A percentile compares a stretch with the other conserved stretches of the same genome.
phyloP scores from a whole-genome alignment of 2,797 vertebrate species.

The Acanthurus tractus region DNA sequence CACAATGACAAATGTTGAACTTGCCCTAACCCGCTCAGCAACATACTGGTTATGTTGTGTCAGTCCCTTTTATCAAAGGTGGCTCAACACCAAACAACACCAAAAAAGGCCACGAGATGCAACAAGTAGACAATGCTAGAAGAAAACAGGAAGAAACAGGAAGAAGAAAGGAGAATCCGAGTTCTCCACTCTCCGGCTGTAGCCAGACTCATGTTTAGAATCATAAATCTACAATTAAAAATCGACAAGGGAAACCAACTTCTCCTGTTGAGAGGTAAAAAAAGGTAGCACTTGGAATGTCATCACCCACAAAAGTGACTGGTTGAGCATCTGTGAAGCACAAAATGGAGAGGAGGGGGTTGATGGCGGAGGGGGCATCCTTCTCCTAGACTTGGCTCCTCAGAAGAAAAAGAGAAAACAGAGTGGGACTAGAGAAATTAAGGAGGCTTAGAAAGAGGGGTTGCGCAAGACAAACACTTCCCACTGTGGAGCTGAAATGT shows the following conservation, averaged over 20 bases:
- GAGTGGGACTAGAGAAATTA: slow-evolving; percentile 43
- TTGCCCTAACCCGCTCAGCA: slow-evolving; percentile 61
- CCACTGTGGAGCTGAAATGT: slow-evolving; percentile 81
- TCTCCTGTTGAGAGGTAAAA: slow-evolving; percentile 47
- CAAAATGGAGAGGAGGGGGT: slow-evolving; percentile 25
- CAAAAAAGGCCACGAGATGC: background rate
- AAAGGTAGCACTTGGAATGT: slow-evolving; percentile 64
- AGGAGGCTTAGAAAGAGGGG: slow-evolving; percentile 63
- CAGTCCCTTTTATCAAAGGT: slow-evolving; percentile 9
- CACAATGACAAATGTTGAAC: slow-evolving; percentile 59
- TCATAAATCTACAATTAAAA: slow-evolving; percentile 68
- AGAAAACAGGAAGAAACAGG: slow-evolving; percentile 2
- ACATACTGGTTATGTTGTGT: slow-evolving; percentile 9
- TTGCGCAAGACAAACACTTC: slow-evolving; percentile 77
- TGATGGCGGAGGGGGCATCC: background rate
- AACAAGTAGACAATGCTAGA: background rate
- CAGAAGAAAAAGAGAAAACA: slow-evolving; percentile 65
- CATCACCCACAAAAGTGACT: slow-evolving; percentile 73
- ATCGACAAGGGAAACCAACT: slow-evolving; percentile 55
- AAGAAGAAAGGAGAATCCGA: slow-evolving; percentile 1
- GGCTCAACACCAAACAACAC: slow-evolving; percentile 1
- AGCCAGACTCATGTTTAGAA: slow-evolving; percentile 53
- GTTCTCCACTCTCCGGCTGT: slow-evolving; percentile 29
- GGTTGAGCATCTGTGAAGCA: slow-evolving; percentile 78
- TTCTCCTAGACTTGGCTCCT: slow-evolving; percentile 62